These are phyloP conservation scores for Patagioenas fasciata DNA, from an alignment of 2,113 vertebrate genomes.

Conservation along the genomic window DNA sequence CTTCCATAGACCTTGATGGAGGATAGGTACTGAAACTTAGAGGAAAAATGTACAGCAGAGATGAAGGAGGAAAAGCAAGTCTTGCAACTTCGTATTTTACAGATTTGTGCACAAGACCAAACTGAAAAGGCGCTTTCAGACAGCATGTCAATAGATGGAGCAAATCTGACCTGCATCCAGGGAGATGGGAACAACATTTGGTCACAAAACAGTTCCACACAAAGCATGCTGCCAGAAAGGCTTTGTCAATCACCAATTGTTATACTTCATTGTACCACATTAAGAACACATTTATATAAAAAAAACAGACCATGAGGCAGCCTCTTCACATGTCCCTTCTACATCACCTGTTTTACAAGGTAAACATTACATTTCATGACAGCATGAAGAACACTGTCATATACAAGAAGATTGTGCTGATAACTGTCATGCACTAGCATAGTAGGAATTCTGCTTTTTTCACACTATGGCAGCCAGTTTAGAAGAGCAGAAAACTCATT, in stretches of 20 bases:
- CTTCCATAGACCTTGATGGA: background rate
- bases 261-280: background rate
- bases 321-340: background rate
- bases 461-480: background rate
- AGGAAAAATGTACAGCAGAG: background rate
- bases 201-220: background rate
- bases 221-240: background rate
- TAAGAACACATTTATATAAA: background rate
- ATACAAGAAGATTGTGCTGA: background rate
- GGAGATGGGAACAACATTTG: background rate
- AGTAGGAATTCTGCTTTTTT: background rate
- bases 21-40: background rate
- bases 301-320: background rate
- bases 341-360: background rate
- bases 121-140: background rate
- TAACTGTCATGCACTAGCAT: background rate
- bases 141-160: background rate
- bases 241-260: background rate
- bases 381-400: background rate
- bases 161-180: background rate
- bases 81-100: background rate
- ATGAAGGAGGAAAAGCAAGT: background rate
- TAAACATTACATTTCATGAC: background rate
- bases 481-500: background rate
- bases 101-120: background rate